These are phyloP conservation scores for Colistium nudipinnis DNA, from an alignment of 2,113 vertebrate species.

Conservation along the genomic window DNA sequence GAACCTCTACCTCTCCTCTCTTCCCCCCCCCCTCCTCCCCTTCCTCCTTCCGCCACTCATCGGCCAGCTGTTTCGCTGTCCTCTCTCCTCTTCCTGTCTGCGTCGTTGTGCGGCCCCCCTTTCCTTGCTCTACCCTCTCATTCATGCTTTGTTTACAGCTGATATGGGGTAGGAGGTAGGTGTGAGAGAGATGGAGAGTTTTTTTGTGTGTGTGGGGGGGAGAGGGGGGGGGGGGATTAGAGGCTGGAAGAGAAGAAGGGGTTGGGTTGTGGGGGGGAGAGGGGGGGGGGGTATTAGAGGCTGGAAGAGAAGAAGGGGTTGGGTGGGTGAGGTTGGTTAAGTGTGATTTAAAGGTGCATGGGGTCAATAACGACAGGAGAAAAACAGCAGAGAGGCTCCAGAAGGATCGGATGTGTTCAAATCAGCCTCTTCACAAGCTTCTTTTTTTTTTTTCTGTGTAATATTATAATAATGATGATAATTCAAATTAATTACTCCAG, in stretches of 20 bases:
- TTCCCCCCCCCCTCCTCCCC: conserved; percentile 34
- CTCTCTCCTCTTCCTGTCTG: conserved; percentile 60
- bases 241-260: conserved; percentile 24
- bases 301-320: not conserved
- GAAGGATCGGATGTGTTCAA: conserved; percentile 15
- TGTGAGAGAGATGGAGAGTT: not conserved
- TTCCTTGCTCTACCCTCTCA: conserved; percentile 59
- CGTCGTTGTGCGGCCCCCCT: conserved; percentile 19
- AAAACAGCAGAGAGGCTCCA: conserved; percentile 17
- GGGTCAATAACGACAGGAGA: conserved; percentile 35
- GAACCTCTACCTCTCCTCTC: conserved; percentile 40
- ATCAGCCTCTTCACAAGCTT: no score
- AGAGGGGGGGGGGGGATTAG: conserved; percentile 4
- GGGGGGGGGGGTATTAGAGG: conserved; percentile 7
- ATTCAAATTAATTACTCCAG: conserved; percentile 11
- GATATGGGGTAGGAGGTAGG: conserved; percentile 30
- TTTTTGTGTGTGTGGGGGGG: conserved; percentile 9
- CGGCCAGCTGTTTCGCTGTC: conserved; percentile 65
- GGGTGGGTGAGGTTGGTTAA: conserved; percentile 41
- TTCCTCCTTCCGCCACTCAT: conserved; percentile 58
- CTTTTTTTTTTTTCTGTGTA: no score
- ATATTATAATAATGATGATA: conserved; percentile 6
- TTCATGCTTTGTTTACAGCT: conserved; percentile 79
- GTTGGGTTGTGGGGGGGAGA: conserved; percentile 16
- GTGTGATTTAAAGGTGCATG: conserved; percentile 52